These are phyloP conservation scores for Carettochelys insculpta DNA, from an alignment of 2,113 vertebrate species.

Conservation along the genomic window DNA sequence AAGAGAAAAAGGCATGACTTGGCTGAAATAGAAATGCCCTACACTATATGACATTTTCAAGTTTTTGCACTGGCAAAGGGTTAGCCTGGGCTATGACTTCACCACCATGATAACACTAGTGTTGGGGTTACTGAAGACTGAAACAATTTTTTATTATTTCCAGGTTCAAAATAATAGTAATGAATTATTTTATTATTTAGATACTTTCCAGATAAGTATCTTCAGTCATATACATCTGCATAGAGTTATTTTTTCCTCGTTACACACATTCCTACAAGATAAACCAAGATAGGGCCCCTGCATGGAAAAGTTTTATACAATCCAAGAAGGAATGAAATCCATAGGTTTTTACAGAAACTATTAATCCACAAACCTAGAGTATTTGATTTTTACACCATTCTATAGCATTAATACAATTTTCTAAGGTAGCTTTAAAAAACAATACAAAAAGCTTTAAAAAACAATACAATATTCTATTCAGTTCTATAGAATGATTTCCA, in stretches of 20 bases:
- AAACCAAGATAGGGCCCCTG: accelerated
- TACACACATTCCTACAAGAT: not conserved
- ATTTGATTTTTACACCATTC: not conserved
- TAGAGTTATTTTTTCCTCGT: not conserved
- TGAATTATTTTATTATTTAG: not conserved
- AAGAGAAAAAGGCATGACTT: not conserved
- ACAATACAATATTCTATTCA: not conserved
- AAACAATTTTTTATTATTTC: not conserved
- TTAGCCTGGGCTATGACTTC: not conserved
- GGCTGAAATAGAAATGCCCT: not conserved
- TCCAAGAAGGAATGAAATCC: not conserved
- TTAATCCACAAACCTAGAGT: not conserved
- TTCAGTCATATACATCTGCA: accelerated
- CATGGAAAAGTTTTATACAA: not conserved
- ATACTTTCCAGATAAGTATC: not conserved
- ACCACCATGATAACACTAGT: not conserved
- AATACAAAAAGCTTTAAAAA: not conserved
- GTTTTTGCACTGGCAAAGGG: not conserved
- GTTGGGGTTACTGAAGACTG: not conserved
- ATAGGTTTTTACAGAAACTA: not conserved
- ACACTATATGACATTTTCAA: not conserved
- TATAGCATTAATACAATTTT: not conserved
- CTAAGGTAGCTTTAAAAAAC: not conserved
- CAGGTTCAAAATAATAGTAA: not conserved
- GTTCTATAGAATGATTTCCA: too few species aligned